phyloP scores from a whole-genome alignment of 2,797 vertebrate genomes.

The Anguilla megastoma region DNA sequence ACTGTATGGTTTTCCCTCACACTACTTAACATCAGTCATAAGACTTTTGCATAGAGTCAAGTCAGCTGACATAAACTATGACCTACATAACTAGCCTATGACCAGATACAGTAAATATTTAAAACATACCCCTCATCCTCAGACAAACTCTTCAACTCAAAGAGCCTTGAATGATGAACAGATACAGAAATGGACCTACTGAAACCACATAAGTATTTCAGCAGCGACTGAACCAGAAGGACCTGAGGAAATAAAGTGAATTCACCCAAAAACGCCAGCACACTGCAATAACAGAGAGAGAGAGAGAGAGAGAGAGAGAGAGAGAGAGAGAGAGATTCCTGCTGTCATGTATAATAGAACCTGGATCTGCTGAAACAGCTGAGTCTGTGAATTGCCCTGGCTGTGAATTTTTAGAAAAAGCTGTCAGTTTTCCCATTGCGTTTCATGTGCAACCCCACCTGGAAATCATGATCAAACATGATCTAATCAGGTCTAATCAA shows the following conservation, averaged over 20 bases:
- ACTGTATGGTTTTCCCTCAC: background rate
- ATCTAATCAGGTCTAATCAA: no score
- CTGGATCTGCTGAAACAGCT: conserved; percentile 50
- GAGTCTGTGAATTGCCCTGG: conserved; percentile 29
- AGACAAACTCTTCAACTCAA: background rate
- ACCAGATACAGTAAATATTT: background rate
- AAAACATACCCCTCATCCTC: background rate
- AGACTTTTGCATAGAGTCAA: background rate
- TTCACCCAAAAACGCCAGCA: background rate
- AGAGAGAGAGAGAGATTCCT: conserved; percentile 31
- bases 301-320: background rate
- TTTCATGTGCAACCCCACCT: no score
- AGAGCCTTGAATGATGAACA: background rate
- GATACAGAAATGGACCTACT: background rate
- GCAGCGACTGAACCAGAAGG: background rate
- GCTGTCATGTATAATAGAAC: background rate
- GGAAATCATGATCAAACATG: no score
- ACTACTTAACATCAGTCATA: background rate
- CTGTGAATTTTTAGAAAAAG: background rate
- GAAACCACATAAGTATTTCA: background rate
- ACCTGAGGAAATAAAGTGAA: background rate
- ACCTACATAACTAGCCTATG: background rate
- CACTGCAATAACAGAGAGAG: background rate
- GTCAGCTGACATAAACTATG: background rate
- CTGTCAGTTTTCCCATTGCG: conserved; percentile 14